Evolutionary conservation across 2,797 vertebrate species (phyloP).

Genomic region (Bufotes viridis): DNA sequence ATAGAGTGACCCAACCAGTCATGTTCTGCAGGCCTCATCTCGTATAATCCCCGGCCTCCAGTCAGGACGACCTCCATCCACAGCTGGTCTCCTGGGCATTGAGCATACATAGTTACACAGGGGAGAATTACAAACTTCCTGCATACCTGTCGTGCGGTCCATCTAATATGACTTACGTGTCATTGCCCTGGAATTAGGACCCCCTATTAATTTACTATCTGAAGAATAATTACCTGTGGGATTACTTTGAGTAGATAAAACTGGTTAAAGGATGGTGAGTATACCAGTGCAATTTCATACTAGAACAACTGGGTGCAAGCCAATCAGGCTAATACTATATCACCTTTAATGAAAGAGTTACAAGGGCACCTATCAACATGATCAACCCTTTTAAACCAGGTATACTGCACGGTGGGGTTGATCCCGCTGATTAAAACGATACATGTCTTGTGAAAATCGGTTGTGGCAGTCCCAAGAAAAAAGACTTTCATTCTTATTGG

Average conservation of each 20-base stretch:
- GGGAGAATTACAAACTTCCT: neutral
- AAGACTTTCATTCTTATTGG: too few species aligned
- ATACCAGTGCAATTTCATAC: neutral
- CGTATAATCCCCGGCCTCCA: neutral
- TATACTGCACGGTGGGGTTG: too few species aligned
- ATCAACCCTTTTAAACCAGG: too few species aligned
- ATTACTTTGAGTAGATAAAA: neutral
- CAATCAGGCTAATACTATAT: neutral
- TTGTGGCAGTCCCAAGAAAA: too few species aligned
- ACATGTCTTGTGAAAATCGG: too few species aligned
- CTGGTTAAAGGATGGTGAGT: neutral
- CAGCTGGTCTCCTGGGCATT: neutral
- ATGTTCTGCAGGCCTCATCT: neutral
- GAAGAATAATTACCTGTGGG: neutral
- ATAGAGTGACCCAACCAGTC: neutral
- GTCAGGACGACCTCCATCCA: neutral
- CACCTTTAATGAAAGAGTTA: too few species aligned
- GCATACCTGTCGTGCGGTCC: neutral
- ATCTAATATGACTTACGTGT: neutral
- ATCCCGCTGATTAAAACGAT: too few species aligned
- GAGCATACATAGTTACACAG: neutral
- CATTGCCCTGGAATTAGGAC: neutral
- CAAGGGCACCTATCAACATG: too few species aligned
- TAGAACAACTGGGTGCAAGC: neutral
- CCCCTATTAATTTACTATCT: neutral